A percentile compares a stretch with the other conserved stretches of the same genome.
Evolutionary conservation across 2,797 vertebrate species (phyloP).

Genomic region (Taenioides sp.): DNA sequence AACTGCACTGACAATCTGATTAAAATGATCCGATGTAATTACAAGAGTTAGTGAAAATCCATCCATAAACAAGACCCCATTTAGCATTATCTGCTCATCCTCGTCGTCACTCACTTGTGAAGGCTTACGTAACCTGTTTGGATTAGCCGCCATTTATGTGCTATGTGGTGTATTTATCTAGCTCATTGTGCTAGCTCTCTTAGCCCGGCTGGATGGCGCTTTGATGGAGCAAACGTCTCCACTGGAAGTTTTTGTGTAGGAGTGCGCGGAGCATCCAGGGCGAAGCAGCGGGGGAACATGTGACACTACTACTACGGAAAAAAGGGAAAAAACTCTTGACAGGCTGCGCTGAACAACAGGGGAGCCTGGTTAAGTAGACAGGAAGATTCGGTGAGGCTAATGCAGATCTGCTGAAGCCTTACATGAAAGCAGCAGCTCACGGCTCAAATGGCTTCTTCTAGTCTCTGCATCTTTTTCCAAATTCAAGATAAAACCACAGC

Average conservation of each 20-base stretch:
- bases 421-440: constrained; percentile 47
- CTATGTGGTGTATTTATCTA: constrained; percentile 34
- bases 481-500: constrained; percentile 19
- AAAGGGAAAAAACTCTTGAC: constrained; percentile 43
- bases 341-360: constrained; percentile 47
- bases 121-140: constrained; percentile 24
- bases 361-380: constrained; percentile 62
- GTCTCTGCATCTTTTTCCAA: constrained; percentile 30
- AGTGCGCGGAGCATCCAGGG: constrained; percentile 37
- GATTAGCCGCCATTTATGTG: constrained; percentile 47
- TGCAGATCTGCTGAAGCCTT: constrained; percentile 40
- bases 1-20: constrained; percentile 10
- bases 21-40: constrained; percentile 37
- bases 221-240: constrained; percentile 52
- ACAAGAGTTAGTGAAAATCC: constrained; percentile 37
- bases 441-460: constrained; percentile 36
- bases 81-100: constrained; percentile 33
- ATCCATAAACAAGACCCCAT: constrained; percentile 33
- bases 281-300: constrained; percentile 53
- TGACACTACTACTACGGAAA: constrained; percentile 49
- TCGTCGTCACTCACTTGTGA: constrained; percentile 22
- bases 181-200: constrained; percentile 40
- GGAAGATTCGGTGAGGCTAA: constrained; percentile 57
- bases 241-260: constrained; percentile 47
- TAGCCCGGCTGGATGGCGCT: constrained; percentile 31